Percentiles rank a stretch among this genome's conserved stretches.
Evolutionary conservation across 2,888 invertebrate species (phyloP).

Genomic region (Lysandra coridon): DNA sequence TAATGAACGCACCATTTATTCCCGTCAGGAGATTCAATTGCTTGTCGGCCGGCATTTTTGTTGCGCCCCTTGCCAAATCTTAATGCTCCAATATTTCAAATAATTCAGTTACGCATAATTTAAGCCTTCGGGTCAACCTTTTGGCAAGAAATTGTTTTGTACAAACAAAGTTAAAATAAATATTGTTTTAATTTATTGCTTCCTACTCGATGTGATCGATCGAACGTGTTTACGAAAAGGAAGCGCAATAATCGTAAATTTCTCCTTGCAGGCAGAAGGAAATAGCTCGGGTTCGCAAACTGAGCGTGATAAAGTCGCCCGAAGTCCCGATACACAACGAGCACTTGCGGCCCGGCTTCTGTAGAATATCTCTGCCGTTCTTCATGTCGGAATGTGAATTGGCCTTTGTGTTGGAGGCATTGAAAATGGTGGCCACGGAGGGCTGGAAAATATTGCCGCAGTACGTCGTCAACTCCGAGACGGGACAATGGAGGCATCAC

Average conservation of each 20-base stretch:
- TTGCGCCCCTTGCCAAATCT: conserved; percentile 9
- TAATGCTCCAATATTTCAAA: conserved; percentile 13
- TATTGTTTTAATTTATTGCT: neutral
- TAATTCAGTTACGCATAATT: conserved; percentile 16
- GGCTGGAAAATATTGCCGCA: conserved; percentile 94
- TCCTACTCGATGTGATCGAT: neutral
- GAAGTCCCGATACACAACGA: conserved; percentile 80
- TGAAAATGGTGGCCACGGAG: conserved; percentile 92
- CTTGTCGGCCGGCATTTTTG: conserved; percentile 9
- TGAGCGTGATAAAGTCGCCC: conserved; percentile 67
- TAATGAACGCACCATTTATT: conserved; percentile 2
- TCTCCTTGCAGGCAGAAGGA: conserved; percentile 68
- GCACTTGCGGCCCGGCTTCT: conserved; percentile 91
- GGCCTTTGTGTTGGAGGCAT: conserved; percentile 90
- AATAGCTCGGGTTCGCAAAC: conserved; percentile 65
- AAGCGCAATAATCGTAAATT: neutral
- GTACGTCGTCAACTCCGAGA: conserved; percentile 92
- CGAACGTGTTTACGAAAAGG: neutral
- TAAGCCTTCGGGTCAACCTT: conserved; percentile 1
- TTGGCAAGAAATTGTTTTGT: neutral
- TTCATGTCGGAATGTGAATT: conserved; percentile 90
- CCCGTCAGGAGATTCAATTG: neutral
- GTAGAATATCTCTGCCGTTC: conserved; percentile 91
- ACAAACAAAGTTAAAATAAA: neutral
- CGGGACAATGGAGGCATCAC: conserved; percentile 94